Evolutionary conservation across 37 sponge, comb jelly and placozoan genomes (phyloP).

Genomic region (Ephydatia muelleri): DNA sequence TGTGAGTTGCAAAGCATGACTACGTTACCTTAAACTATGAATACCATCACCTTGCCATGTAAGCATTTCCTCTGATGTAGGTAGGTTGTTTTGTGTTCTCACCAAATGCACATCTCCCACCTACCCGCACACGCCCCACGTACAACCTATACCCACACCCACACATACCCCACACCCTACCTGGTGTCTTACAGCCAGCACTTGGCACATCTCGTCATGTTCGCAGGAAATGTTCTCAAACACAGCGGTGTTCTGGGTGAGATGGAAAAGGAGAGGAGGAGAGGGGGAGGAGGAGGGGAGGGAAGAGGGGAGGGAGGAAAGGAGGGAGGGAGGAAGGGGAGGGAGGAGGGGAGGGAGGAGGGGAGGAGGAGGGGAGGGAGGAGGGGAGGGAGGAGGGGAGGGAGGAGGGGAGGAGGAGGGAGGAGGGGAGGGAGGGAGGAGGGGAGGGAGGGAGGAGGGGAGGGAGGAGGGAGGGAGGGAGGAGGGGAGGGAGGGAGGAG

Average conservation of each 20-base stretch:
- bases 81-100: background rate
- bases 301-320: too few relatives aligned
- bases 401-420: too few relatives aligned
- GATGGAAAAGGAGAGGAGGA: too few relatives aligned
- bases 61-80: background rate
- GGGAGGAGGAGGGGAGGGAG: too few relatives aligned
- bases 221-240: slow-evolving; percentile 11
- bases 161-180: background rate
- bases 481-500: background rate
- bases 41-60: background rate
- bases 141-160: too few relatives aligned
- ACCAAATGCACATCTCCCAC: background rate
- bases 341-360: too few relatives aligned
- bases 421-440: background rate
- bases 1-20: background rate
- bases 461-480: background rate
- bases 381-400: too few relatives aligned
- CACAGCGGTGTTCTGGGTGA: background rate
- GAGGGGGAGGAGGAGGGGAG: too few relatives aligned
- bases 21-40: background rate
- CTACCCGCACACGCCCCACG: background rate
- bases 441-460: background rate
- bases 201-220: slow-evolving; percentile 7
- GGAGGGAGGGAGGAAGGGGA: too few relatives aligned
- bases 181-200: background rate